phyloP scores from a whole-genome alignment of 2,113 vertebrate genomes.

The Tenrec ecaudatus region DNA sequence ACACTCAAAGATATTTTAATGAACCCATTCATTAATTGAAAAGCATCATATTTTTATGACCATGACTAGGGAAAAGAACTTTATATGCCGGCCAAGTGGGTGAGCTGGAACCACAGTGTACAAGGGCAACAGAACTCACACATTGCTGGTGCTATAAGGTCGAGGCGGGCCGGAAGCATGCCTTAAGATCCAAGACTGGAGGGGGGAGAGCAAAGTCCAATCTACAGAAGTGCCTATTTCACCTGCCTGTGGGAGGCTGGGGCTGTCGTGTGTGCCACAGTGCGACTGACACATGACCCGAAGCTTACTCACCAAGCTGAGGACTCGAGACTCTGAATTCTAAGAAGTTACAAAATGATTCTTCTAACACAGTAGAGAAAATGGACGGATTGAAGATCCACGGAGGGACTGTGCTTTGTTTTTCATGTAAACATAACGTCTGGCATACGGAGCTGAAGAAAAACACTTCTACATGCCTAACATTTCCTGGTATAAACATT shows the following conservation, averaged over 20 bases:
- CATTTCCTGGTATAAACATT: background rate
- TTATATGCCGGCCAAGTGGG: constrained; percentile 47
- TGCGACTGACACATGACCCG: background rate
- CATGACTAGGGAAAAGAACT: background rate
- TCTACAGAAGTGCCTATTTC: constrained; percentile 76
- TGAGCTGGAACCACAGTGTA: constrained; percentile 53
- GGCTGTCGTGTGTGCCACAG: background rate
- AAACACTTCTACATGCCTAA: background rate
- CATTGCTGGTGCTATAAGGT: constrained; percentile 15
- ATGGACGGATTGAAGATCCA: background rate
- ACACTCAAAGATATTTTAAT: background rate
- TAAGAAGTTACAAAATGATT: background rate
- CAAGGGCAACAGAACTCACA: constrained; percentile 34
- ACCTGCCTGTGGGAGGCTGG: constrained; percentile 1
- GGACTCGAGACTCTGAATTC: background rate
- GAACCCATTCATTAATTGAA: background rate
- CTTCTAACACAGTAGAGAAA: background rate
- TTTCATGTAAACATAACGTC: constrained; percentile 17
- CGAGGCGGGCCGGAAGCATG: constrained; percentile 25
- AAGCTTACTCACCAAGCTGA: background rate
- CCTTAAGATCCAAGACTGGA: constrained; percentile 72
- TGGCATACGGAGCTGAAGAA: constrained; percentile 9
- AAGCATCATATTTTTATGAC: background rate
- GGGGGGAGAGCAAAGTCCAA: constrained; percentile 57
- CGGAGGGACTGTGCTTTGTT: background rate